These are phyloP conservation scores for Gorsachius goisagi DNA, from an alignment of 2,113 vertebrate genomes.

Conservation along the genomic window DNA sequence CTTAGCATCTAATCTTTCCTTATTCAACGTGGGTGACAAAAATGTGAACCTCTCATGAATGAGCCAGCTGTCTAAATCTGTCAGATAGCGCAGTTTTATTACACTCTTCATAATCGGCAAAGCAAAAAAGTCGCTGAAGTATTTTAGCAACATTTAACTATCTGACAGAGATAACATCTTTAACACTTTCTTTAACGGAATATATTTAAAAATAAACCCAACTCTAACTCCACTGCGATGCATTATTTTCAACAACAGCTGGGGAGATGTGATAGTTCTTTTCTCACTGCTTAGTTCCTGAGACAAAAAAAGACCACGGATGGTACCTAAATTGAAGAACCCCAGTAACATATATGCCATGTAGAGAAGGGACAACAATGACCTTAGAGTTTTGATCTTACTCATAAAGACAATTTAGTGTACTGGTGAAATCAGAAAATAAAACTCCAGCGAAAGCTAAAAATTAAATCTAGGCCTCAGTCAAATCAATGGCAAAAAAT, in stretches of 20 bases:
- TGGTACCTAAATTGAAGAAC: background rate
- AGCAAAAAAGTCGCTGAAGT: constrained; percentile 49
- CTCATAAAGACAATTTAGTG: background rate
- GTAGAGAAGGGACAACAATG: background rate
- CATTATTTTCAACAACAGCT: background rate
- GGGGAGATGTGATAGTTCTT: background rate
- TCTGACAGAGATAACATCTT: constrained; percentile 40
- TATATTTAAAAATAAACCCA: constrained; percentile 7
- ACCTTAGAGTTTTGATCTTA: background rate
- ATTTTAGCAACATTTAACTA: constrained; percentile 53
- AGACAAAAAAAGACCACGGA: background rate
- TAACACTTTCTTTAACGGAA: constrained; percentile 15
- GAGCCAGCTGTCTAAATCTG: constrained; percentile 76
- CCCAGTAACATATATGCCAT: background rate
- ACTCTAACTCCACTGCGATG: background rate
- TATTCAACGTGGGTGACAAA: constrained; percentile 77
- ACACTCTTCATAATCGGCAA: constrained; percentile 55
- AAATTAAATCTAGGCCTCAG: background rate
- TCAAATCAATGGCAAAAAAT: background rate
- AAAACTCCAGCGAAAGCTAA: background rate
- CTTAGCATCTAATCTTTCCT: constrained; percentile 77
- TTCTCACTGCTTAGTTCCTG: constrained; percentile 25
- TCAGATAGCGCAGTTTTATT: constrained; percentile 74
- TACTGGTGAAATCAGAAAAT: background rate
- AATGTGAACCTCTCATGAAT: constrained; percentile 76